These are phyloP conservation scores for Thymelicus acteon DNA, from an alignment of 2,888 invertebrate species.

Conservation along the genomic window DNA sequence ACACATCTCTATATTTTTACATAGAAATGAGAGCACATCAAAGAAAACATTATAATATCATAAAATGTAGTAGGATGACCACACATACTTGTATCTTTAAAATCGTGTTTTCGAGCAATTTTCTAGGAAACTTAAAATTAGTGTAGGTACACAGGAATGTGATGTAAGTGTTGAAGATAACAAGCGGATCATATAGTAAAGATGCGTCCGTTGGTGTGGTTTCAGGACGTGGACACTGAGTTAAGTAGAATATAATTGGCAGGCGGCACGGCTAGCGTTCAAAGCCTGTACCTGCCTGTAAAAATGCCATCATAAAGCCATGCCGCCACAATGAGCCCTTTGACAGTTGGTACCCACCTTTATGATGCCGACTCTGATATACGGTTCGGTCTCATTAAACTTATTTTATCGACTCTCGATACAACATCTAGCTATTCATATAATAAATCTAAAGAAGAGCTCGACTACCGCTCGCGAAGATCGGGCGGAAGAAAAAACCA, in stretches of 20 bases:
- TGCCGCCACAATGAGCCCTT: slow-evolving; percentile 80
- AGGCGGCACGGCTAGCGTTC: slow-evolving; percentile 73
- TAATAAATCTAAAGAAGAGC: slow-evolving; percentile 71
- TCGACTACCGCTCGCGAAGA: slow-evolving; percentile 64
- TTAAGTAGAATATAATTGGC: slow-evolving; percentile 84
- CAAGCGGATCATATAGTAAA: slow-evolving; percentile 21
- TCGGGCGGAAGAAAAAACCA: slow-evolving; percentile 70
- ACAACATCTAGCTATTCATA: slow-evolving; percentile 68
- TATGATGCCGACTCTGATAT: slow-evolving; percentile 82
- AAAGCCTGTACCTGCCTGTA: slow-evolving; percentile 82
- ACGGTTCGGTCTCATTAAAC: slow-evolving; percentile 77
- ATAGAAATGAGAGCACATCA: slow-evolving; percentile 2
- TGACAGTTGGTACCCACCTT: slow-evolving; percentile 81
- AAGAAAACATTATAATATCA: background rate
- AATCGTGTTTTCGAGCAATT: background rate
- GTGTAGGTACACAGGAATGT: slow-evolving; percentile 8
- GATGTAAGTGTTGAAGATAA: slow-evolving; percentile 19
- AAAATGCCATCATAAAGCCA: slow-evolving; percentile 83
- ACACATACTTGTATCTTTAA: background rate
- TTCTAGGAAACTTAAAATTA: background rate
- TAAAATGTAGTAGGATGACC: slow-evolving; percentile 2
- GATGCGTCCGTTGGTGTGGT: slow-evolving; percentile 28
- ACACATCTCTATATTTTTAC: background rate
- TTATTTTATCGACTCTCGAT: slow-evolving; percentile 80
- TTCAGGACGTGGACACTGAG: slow-evolving; percentile 54